Evolutionary conservation across 1,140 invertebrate genomes (phyloP), one percentile per base, ranked within the genome.

Genomic region (Diorhabda sublineata): DNA sequence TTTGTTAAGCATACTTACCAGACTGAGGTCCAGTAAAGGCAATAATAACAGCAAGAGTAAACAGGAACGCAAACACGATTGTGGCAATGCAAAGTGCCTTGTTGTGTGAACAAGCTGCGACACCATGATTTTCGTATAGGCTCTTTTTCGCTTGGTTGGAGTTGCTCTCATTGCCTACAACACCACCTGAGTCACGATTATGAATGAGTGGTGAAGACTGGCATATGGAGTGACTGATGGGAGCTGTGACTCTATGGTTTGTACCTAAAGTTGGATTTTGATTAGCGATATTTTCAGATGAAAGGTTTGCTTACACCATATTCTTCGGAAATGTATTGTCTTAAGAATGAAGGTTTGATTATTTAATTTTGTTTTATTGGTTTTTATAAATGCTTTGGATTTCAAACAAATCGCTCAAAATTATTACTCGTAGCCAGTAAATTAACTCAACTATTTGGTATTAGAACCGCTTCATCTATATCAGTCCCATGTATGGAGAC

Each of bases 61-160:
- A 89, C 71, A 97, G 87, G 47, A 91, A 87, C 3, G 90, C 85
- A 75, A 95, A 89, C 42, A 94, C 89, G 44, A 91, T 80, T 7
- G 88, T 89, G 44, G 92, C 90, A 69, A 96, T 88, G 76, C 89
- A 88, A 5, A 94, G 86, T 42, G 94, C 94, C 72, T 90, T 87
- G 69, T 92, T 89, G 77, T 95, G 91, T 7, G 92, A 95, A 82
- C 94, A 97, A 3, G 95, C 91, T 5, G 94, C 89, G 65, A 95
- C 91, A 59, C 89, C 86, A 81, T 88, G 88, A 82, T 89, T 86
- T 81, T 90, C 82, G 85, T 92, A 86, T 83, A 91, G 81, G 81
- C 89, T 87, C 82, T 91, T 85, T 83, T 93, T 90, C 88, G 84
- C 68, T 52, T 69, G 69, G 81, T 87, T 86, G 76, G 85, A 84